Percentiles rank a stretch among this genome's conserved stretches.
These are phyloP conservation scores for Diglossa brunneiventris DNA, from an alignment of 2,113 vertebrate genomes.

Conservation along the genomic window DNA sequence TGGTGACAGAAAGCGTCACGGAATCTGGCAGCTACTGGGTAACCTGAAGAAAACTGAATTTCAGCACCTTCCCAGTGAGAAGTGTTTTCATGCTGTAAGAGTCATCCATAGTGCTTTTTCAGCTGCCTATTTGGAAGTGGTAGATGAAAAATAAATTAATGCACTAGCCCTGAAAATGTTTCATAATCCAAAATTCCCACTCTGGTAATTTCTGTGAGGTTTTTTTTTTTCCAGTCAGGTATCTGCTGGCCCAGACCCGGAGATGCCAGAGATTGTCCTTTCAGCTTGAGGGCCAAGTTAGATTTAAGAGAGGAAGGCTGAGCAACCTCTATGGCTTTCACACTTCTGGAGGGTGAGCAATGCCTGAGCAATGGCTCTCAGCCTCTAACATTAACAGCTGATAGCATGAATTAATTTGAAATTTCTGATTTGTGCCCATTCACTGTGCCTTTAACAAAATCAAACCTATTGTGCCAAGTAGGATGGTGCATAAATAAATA, in stretches of 20 bases:
- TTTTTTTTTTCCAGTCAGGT: background rate
- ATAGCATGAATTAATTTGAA: background rate
- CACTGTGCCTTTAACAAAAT: constrained; percentile 32
- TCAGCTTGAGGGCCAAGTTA: background rate
- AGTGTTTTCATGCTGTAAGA: background rate
- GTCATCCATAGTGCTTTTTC: background rate
- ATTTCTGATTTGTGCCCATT: background rate
- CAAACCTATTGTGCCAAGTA: constrained; percentile 2
- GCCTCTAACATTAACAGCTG: background rate
- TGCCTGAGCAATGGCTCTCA: background rate
- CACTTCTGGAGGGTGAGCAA: background rate
- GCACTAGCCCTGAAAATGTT: background rate
- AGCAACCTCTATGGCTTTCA: background rate
- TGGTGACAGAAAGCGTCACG: background rate
- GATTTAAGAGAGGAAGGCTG: background rate
- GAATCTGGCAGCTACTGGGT: background rate
- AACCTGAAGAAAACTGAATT: background rate
- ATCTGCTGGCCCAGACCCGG: background rate
- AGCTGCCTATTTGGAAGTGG: background rate
- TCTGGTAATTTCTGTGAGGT: background rate
- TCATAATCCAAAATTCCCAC: background rate
- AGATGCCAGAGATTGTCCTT: background rate
- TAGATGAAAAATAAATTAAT: background rate
- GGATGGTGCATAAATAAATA: constrained; percentile 13
- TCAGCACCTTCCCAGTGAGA: background rate